Base-by-base conservation (phyloP, 1,140 invertebrate genomes). In the Hylyphantes graminicola region DNA sequence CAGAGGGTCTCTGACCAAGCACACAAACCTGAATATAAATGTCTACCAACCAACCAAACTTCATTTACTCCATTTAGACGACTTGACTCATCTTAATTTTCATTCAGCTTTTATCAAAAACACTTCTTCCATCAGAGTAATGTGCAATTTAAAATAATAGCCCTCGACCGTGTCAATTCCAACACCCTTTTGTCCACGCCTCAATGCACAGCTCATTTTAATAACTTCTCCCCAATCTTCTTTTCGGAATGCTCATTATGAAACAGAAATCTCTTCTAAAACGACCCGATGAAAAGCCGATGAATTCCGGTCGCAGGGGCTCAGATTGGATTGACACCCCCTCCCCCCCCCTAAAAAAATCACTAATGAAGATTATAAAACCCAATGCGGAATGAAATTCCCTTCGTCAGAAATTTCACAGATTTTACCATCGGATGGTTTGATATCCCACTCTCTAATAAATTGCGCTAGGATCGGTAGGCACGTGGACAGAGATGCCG, bases 351-450 rank as follows among this genome's bases (percentile, higher is more conserved):
- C 1, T 3, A 15, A 15, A 12, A 57, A 53, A 35, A 57, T 74
- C 72, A 55, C 57, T 74, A 74, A 74, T 74, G 53, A 59, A 74
- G 72, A 74, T 74, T 74, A 74, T 74, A 74, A 74, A 74, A 74
- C 72, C 72, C 57, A 17, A 74, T 13, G 57, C 72, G 72, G 35
- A 74, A 57, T 74, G 72, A 74, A 74, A 74, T 74, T 74, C 72
- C 54, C 21, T 19, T 35, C 57, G 72, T 74, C 72, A 74, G 72
- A 74, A 74, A 55, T 74, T 74, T 74, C 72, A 57, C 72, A 35
- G 53, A 70, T 70, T 70, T 17, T 70, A 53, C 68, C 68, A 19
- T 17, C 68, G 50, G n/a, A 51, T 51, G 68, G 48, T 8, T 63
- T 61, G 12, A 12, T 17, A 12, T 61, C 57, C 57, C 57, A 61